Evolutionary conservation across 2,797 vertebrate species (phyloP).

Genomic region (Argyrosomus regius): DNA sequence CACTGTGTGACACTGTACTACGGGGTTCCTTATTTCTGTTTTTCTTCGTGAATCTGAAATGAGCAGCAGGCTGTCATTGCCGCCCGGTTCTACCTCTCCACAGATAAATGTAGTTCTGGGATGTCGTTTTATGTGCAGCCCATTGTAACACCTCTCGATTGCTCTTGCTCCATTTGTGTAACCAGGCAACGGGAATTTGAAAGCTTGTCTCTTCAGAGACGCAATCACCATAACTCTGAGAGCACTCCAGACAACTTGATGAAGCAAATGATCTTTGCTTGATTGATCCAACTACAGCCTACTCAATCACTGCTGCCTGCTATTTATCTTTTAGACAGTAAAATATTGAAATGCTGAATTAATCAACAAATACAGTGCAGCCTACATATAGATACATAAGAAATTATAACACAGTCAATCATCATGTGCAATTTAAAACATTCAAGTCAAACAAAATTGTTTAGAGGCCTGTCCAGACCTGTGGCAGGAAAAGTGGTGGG

Average conservation of each 20-base stretch:
- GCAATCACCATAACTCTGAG: slow-evolving; percentile 85
- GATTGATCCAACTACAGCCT: slow-evolving; percentile 69
- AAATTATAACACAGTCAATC: background rate
- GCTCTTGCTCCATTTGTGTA: slow-evolving; percentile 83
- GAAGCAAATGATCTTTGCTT: slow-evolving; percentile 75
- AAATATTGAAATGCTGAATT: slow-evolving; percentile 1
- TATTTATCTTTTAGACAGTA: slow-evolving; percentile 4
- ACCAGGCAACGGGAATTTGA: slow-evolving; percentile 85
- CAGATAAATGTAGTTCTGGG: slow-evolving; percentile 75
- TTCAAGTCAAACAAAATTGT: background rate
- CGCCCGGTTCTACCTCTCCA: slow-evolving; percentile 36
- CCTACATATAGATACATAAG: background rate
- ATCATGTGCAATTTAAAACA: background rate
- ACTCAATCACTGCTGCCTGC: slow-evolving; percentile 56
- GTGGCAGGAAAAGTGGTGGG: slow-evolving; percentile 9
- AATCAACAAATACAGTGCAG: slow-evolving; percentile 1
- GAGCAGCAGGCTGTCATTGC: slow-evolving; percentile 50
- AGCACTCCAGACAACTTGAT: slow-evolving; percentile 82
- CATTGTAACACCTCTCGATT: slow-evolving; percentile 79
- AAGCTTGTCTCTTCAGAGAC: slow-evolving; percentile 82
- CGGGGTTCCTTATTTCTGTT: background rate
- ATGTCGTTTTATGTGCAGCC: slow-evolving; percentile 79
- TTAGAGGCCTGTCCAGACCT: slow-evolving; percentile 43
- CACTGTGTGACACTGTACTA: too few relatives aligned
- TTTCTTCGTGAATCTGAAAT: slow-evolving; percentile 35